phyloP scores from a whole-genome alignment of 2,888 invertebrate genomes.

The Ectobius pallidus region DNA sequence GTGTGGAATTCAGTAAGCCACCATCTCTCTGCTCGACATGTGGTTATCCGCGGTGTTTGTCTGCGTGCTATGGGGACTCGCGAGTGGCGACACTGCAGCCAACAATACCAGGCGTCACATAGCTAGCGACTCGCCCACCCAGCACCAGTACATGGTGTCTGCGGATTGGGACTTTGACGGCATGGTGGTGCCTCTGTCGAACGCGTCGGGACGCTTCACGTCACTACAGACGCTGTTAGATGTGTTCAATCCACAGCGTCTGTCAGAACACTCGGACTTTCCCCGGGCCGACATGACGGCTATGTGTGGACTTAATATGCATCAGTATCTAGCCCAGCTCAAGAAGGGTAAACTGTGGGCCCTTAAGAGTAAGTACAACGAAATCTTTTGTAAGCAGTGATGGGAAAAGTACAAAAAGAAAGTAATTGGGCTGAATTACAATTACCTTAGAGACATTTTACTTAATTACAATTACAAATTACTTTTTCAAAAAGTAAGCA shows the following conservation, averaged over 20 bases:
- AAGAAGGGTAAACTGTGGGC: slow-evolving; percentile 20
- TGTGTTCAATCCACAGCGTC: slow-evolving; percentile 1
- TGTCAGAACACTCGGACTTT: background rate
- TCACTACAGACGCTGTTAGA: background rate
- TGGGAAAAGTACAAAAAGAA: too few relatives aligned
- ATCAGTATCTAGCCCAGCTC: slow-evolving; percentile 21
- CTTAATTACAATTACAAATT: too few relatives aligned
- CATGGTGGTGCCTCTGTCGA: background rate
- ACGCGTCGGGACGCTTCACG: background rate
- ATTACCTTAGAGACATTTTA: too few relatives aligned
- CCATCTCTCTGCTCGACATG: too few relatives aligned
- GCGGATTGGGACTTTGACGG: background rate
- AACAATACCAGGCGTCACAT: too few relatives aligned
- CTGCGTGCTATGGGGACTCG: too few relatives aligned
- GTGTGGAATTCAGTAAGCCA: too few relatives aligned
- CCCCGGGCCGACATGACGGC: background rate
- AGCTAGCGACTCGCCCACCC: background rate
- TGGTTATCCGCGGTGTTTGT: too few relatives aligned
- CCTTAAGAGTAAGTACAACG: slow-evolving; percentile 31
- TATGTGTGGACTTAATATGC: background rate
- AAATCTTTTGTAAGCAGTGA: too few relatives aligned
- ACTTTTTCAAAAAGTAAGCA: too few relatives aligned
- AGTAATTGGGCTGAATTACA: too few relatives aligned
- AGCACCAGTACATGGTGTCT: background rate
- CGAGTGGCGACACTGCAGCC: too few relatives aligned